A percentile compares a stretch with the other conserved stretches of the same genome.
These are phyloP conservation scores for Cyrtonyx montezumae DNA, from an alignment of 2,113 vertebrate genomes.

Conservation along the genomic window DNA sequence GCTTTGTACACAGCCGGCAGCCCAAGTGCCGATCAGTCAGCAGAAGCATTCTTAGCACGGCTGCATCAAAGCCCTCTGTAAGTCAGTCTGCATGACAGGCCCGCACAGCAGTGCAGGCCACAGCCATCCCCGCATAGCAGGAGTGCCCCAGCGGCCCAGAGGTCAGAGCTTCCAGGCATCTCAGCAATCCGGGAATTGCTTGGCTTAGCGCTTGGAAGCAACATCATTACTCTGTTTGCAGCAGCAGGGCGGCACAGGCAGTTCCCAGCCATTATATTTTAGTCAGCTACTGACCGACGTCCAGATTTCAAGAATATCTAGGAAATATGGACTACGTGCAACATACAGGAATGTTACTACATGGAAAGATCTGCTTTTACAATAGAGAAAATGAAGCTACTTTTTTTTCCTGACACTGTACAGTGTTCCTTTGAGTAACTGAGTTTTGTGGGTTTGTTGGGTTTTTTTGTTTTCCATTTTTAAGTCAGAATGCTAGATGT, in stretches of 20 bases:
- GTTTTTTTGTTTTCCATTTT: background rate
- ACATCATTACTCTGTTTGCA: slow-evolving; percentile 53
- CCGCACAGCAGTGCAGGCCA: slow-evolving; percentile 62
- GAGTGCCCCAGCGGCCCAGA: slow-evolving; percentile 33
- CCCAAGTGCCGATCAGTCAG: slow-evolving; percentile 38
- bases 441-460: background rate
- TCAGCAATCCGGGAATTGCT: slow-evolving; percentile 59
- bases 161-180: slow-evolving; percentile 55
- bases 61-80: slow-evolving; percentile 58
- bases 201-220: slow-evolving; percentile 54
- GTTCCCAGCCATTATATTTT: slow-evolving; percentile 26
- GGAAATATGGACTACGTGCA: fast-evolving
- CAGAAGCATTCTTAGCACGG: slow-evolving; percentile 65
- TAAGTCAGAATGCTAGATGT: background rate
- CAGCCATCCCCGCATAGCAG: slow-evolving; percentile 52
- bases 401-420: background rate
- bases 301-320: background rate
- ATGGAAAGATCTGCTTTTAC: background rate
- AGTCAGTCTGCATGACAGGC: slow-evolving; percentile 65
- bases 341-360: background rate
- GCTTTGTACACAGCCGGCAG: slow-evolving; percentile 44
- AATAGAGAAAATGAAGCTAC: background rate
- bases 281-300: background rate
- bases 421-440: background rate
- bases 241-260: slow-evolving; percentile 9